These are phyloP conservation scores for Netelia virgata DNA, from an alignment of 2,888 invertebrate species.

Conservation along the genomic window DNA sequence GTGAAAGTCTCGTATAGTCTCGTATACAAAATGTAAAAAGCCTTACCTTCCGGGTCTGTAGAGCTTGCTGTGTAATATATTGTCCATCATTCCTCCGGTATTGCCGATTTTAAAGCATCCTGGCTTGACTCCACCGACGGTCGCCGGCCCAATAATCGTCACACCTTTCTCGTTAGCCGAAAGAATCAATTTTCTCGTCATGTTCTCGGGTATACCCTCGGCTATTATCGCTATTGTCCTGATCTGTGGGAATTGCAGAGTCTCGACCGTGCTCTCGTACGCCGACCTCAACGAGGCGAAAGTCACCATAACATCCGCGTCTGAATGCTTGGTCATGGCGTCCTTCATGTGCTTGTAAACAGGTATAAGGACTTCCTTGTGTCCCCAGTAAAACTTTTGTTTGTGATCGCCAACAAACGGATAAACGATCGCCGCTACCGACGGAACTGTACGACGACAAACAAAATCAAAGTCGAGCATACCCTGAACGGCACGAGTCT, in stretches of 20 bases:
- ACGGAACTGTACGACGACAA: constrained; percentile 94
- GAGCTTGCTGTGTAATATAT: constrained; percentile 98
- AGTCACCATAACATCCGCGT: constrained; percentile 97
- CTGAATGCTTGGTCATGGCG: constrained; percentile 97
- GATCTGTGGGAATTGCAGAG: constrained; percentile 97
- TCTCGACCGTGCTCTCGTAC: constrained; percentile 98
- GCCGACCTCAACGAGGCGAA: constrained; percentile 99
- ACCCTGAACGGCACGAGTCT: constrained; percentile 97
- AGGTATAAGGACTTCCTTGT: constrained; percentile 92
- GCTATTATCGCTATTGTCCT: constrained; percentile 99
- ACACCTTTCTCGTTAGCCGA: constrained; percentile 94
- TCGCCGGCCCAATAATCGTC: constrained; percentile 96
- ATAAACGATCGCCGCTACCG: constrained; percentile 98
- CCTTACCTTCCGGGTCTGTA: constrained; percentile 95
- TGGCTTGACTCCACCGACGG: constrained; percentile 98
- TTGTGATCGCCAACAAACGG: constrained; percentile 99
- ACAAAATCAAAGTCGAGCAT: constrained; percentile 99
- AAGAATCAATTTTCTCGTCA: constrained; percentile 96
- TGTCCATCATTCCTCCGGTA: constrained; percentile 99
- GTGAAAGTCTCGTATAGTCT: not conserved
- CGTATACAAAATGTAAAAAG: not conserved
- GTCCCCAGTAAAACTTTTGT: constrained; percentile 99
- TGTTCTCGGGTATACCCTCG: constrained; percentile 99
- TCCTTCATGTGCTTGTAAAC: constrained; percentile 99
- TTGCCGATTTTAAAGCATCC: constrained; percentile 99